Percentiles rank a stretch among this genome's conserved stretches.
Conservation (phyloP, 2,797 vertebrate genomes). For the Psittacula derbiana region DNA sequence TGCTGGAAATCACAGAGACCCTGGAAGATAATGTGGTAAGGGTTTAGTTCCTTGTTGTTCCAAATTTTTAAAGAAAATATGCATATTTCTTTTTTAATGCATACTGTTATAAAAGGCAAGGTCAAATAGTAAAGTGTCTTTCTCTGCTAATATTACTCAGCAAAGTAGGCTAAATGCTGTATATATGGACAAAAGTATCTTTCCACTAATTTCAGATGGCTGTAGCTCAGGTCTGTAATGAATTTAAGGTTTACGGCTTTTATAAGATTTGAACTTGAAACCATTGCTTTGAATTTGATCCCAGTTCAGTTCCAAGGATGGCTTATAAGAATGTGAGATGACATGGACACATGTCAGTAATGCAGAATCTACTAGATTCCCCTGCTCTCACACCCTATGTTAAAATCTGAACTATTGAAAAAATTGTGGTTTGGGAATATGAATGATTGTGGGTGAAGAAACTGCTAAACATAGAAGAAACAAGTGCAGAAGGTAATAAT, state of each 20-base stretch:
- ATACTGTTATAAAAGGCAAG: neutral
- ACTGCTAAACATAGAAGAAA: neutral
- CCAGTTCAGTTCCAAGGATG: neutral
- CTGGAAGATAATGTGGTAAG: conserved; percentile 81
- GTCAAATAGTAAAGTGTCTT: neutral
- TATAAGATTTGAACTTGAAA: neutral
- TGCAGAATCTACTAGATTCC: neutral
- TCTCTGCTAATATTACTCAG: neutral
- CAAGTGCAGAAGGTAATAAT: neutral
- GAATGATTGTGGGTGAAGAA: neutral
- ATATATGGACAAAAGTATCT: neutral
- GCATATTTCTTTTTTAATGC: neutral
- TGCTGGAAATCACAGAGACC: conserved; percentile 84
- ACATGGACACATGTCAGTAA: neutral
- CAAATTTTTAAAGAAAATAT: neutral
- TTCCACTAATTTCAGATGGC: neutral
- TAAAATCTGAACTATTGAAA: neutral
- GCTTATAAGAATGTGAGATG: neutral
- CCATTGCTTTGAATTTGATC: neutral
- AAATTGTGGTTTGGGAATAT: neutral
- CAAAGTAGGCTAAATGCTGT: neutral
- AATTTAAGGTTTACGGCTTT: neutral
- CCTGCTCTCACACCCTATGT: neutral
- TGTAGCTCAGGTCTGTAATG: neutral
- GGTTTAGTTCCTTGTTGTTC: neutral